A percentile compares a stretch with the other conserved stretches of the same genome.
Conservation (phyloP, 2,113 vertebrate species). For the Pituophis catenifer region DNA sequence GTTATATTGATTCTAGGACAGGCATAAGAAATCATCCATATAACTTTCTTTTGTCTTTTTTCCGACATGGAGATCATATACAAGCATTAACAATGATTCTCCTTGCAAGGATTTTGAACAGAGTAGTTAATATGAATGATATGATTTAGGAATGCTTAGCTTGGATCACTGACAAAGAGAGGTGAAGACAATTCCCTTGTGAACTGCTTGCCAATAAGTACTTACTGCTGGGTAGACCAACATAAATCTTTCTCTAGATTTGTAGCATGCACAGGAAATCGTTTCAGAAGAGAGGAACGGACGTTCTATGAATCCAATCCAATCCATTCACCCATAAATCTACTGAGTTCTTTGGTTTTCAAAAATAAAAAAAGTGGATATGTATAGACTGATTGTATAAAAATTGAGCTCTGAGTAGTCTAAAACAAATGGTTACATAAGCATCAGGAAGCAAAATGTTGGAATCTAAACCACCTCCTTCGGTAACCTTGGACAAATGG, state of each 20-base stretch:
- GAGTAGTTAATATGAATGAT: constrained; percentile 12
- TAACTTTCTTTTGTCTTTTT: constrained; percentile 2
- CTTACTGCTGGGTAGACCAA: constrained; percentile 1
- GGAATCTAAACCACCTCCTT: background rate
- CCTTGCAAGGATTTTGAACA: constrained; percentile 19
- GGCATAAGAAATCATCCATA: background rate
- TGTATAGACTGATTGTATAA: constrained; percentile 6
- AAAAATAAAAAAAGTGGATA: background rate
- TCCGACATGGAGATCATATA: constrained; percentile 6
- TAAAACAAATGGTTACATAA: constrained; percentile 22
- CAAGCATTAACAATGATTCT: constrained; percentile 5
- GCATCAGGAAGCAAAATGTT: constrained; percentile 1
- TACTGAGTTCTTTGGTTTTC: constrained; percentile 4
- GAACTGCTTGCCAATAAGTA: constrained; percentile 35
- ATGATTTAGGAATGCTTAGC: constrained; percentile 41
- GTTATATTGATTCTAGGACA: constrained; percentile 28
- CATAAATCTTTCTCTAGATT: constrained; percentile 21
- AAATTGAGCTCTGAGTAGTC: background rate
- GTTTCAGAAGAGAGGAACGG: constrained; percentile 6
- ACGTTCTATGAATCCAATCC: constrained; percentile 29
- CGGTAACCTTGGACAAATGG: background rate
- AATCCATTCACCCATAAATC: constrained; percentile 28
- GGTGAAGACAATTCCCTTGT: constrained; percentile 26
- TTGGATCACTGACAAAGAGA: constrained; percentile 31
- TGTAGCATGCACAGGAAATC: constrained; percentile 25